Base-by-base conservation (phyloP, 2,888 invertebrate species). In the Hofmannophila pseudospretella region DNA sequence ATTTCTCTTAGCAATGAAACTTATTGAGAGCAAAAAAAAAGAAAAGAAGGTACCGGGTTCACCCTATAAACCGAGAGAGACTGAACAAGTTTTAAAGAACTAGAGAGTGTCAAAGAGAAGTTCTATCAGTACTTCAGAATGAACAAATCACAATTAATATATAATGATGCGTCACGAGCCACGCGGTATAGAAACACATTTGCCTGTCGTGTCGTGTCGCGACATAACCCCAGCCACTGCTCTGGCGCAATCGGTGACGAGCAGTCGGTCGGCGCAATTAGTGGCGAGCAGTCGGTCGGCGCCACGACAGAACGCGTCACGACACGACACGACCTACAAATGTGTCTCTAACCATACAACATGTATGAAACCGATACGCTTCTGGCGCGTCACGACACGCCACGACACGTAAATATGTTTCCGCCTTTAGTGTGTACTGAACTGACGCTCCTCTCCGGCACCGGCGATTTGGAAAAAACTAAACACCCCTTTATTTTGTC, bases 221-320 rank as follows among this genome's bases (percentile, higher is more conserved):
- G 31, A 28, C 37, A 32, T 32, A 32, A 32, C 36, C 36, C 36
- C 36, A 20, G n/a, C 20, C 7, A 20, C 11, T 20, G 29, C 36
- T 29, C 36, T 36, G 30, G 27, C 34, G 26, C 34, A 34, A 34
- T 34, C 27, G 26, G 30, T 25, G 36, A 22, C n/a, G n/a, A n/a
- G n/a, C n/a, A n/a, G n/a, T n/a, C n/a, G n/a, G n/a, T n/a, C n/a
- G n/a, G n/a, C n/a, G n/a, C n/a, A n/a, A n/a, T n/a, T n/a, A n/a
- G n/a, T n/a, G n/a, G n/a, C 36, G 36, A 36, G 37, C 32, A 37
- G n/a, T n/a, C n/a, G n/a, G 32, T 37, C 32, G 32, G 38, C 29
- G 27, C 34, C 36, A 29, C 36, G 36, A 36, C 36, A 36, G 29
- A 31, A 36, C 30, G 36, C 7, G 32, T 31, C 9, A 13, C 39